phyloP scores from a whole-genome alignment of 2,113 vertebrate genomes.

The Ochotona curzoniae region DNA sequence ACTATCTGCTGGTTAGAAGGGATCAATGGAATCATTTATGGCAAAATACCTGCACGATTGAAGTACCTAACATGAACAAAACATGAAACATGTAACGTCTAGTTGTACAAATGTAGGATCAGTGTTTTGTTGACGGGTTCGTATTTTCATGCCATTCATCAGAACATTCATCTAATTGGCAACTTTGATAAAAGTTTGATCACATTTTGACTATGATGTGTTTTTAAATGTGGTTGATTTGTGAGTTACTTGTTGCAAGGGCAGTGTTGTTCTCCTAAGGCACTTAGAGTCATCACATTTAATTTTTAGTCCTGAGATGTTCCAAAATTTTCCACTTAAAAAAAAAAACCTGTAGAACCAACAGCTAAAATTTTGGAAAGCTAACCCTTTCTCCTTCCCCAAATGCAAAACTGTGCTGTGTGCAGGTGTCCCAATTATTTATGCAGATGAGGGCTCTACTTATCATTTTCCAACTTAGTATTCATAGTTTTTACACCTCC shows the following conservation, averaged over 20 bases:
- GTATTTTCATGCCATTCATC: not conserved
- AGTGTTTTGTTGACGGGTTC: not conserved
- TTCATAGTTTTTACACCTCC: slow-evolving; percentile 56
- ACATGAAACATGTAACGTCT: not conserved
- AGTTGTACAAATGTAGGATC: not conserved
- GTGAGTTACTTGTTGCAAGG: not conserved
- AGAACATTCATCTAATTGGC: not conserved
- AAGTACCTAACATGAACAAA: not conserved
- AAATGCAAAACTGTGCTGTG: not conserved
- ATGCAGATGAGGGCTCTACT: slow-evolving; percentile 43
- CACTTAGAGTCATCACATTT: slow-evolving; percentile 19
- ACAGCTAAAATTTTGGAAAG: slow-evolving; percentile 17
- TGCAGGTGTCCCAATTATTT: slow-evolving; percentile 38
- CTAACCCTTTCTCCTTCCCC: not conserved
- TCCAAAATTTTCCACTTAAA: not conserved
- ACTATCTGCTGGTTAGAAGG: not conserved
- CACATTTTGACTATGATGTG: not conserved
- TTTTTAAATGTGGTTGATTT: slow-evolving; percentile 36
- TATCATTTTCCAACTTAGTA: slow-evolving; percentile 62
- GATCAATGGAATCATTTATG: not conserved
- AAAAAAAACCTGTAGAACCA: slow-evolving; percentile 17
- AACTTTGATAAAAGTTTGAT: not conserved
- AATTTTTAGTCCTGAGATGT: slow-evolving; percentile 2
- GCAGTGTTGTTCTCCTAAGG: not conserved
- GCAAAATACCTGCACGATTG: not conserved